Conservation (phyloP, 1,140 invertebrate genomes). For the Neodiprion virginianus region DNA sequence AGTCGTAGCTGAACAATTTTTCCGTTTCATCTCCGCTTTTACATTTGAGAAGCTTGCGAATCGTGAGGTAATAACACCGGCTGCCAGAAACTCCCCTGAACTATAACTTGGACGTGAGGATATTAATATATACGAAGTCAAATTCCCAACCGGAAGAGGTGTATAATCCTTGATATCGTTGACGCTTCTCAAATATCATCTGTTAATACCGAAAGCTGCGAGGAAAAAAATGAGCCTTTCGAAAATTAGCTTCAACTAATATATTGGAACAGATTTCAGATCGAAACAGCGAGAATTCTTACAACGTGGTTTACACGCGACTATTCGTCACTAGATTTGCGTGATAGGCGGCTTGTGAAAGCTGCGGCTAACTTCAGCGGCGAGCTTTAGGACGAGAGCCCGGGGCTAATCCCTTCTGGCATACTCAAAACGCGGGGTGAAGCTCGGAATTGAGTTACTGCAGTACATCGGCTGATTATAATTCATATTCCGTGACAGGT, state of each 20-base stretch:
- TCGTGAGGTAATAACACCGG: not conserved
- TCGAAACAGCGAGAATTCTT: no score
- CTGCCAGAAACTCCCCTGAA: not conserved
- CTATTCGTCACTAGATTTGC: no score
- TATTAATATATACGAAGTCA: not conserved
- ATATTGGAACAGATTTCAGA: no score
- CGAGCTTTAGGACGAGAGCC: not conserved
- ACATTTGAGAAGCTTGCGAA: not conserved
- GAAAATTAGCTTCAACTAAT: no score
- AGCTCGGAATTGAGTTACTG: conserved; percentile 2
- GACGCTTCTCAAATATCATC: not conserved
- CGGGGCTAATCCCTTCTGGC: not conserved
- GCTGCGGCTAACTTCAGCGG: no score
- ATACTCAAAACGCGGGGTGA: not conserved
- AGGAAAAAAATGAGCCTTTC: no score
- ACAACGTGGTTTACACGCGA: no score
- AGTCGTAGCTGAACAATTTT: not conserved
- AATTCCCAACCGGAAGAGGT: not conserved
- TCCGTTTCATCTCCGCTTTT: not conserved
- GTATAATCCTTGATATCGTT: not conserved
- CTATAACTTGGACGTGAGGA: not conserved
- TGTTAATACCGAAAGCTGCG: no score
- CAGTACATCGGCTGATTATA: not conserved
- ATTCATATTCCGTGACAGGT: conserved; percentile 3
- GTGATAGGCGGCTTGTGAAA: no score